Evolutionary conservation across 2,888 invertebrate genomes (phyloP).

Genomic region (Scaptodrosophila latifasciaeformis): DNA sequence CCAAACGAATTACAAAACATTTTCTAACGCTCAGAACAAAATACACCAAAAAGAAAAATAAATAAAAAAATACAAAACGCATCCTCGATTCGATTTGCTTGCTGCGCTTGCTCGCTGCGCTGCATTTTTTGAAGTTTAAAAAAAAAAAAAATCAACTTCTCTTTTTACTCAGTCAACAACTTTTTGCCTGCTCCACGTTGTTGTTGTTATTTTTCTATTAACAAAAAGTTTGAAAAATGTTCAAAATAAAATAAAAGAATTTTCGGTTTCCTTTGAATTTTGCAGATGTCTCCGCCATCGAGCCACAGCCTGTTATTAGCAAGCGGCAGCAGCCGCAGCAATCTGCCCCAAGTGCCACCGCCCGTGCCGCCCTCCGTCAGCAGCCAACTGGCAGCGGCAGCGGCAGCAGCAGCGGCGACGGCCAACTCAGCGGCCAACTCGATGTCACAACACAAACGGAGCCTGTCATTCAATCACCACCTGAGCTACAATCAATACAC

Average conservation of each 20-base stretch:
- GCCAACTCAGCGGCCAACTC: slow-evolving; percentile 63
- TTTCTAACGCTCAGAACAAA: slow-evolving; percentile 53
- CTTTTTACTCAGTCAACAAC: slow-evolving; percentile 63
- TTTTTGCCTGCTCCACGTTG: slow-evolving; percentile 46
- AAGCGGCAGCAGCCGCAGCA: slow-evolving; percentile 63
- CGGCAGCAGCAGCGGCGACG: slow-evolving; percentile 41
- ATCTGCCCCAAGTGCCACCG: slow-evolving; percentile 34
- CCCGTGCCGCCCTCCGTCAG: slow-evolving; percentile 30
- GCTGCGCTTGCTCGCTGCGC: slow-evolving; percentile 66
- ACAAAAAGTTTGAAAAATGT: slow-evolving; percentile 12
- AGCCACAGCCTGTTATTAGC: slow-evolving; percentile 68
- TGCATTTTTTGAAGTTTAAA: no score
- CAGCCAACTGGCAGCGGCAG: slow-evolving; percentile 26
- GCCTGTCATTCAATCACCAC: slow-evolving; percentile 83
- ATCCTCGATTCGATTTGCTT: slow-evolving; percentile 67
- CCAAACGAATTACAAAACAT: slow-evolving; percentile 68
- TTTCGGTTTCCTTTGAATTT: not conserved
- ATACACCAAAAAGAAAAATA: slow-evolving; percentile 23
- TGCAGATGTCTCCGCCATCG: slow-evolving; percentile 80
- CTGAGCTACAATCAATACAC: slow-evolving; percentile 81
- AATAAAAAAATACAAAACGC: slow-evolving; percentile 37
- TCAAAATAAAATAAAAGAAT: slow-evolving; percentile 9
- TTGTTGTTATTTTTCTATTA: slow-evolving; percentile 14
- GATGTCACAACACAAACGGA: slow-evolving; percentile 81
- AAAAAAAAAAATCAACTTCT: no score